phyloP scores from a whole-genome alignment of 1,140 invertebrate genomes.

The Listronotus oregonensis region DNA sequence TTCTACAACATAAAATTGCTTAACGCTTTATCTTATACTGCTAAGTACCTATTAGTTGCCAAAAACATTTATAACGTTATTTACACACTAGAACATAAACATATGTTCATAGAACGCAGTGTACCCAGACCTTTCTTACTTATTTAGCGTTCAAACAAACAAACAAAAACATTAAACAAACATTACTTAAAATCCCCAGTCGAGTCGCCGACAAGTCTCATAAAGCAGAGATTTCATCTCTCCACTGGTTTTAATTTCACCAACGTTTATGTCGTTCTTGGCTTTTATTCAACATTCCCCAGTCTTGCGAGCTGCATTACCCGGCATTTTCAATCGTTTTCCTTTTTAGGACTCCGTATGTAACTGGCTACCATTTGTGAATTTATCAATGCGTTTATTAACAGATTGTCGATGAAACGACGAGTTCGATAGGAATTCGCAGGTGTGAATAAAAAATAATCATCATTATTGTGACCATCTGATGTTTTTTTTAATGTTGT shows the following conservation, averaged over 20 bases:
- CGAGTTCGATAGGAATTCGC: background rate
- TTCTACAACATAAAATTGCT: too few species aligned
- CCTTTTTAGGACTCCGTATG: conserved; percentile 28
- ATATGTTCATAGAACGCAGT: too few species aligned
- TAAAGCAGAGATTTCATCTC: conserved; percentile 33
- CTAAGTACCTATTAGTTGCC: too few species aligned
- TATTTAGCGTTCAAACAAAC: background rate
- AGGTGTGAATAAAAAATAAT: too few species aligned
- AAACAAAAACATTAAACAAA: conserved; percentile 1
- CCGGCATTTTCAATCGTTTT: conserved; percentile 23
- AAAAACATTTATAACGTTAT: too few species aligned
- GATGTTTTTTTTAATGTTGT: too few species aligned
- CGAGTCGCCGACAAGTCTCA: conserved; percentile 18
- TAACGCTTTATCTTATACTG: too few species aligned
- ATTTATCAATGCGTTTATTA: conserved; percentile 22
- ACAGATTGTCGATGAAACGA: conserved; percentile 6
- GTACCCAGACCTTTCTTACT: too few species aligned
- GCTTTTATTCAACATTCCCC: conserved; percentile 27
- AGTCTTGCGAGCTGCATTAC: conserved; percentile 20
- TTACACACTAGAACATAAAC: too few species aligned
- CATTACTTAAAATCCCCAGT: background rate
- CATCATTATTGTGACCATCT: too few species aligned
- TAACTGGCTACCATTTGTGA: conserved; percentile 24
- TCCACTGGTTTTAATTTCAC: conserved; percentile 29
- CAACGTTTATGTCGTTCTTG: conserved; percentile 24